phyloP scores from a whole-genome alignment of 1,140 invertebrate species.

The Aethina tumida region DNA sequence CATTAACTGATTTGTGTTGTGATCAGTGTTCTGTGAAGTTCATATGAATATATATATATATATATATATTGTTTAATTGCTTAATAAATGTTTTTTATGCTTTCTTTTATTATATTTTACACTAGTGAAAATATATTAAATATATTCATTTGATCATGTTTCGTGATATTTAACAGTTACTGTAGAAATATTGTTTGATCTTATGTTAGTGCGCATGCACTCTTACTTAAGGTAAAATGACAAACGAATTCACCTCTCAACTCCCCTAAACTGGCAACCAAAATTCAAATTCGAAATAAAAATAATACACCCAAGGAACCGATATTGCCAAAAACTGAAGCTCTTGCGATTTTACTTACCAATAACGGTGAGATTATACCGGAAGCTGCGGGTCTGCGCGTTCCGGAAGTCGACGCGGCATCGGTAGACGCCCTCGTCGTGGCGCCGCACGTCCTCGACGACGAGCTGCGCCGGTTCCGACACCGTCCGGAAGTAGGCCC shows the following conservation, averaged over 20 bases:
- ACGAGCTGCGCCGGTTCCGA: conserved; percentile 63
- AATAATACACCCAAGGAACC: background rate
- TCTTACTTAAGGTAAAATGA: too few species aligned
- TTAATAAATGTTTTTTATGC: too few species aligned
- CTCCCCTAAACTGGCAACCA: conserved; percentile 1
- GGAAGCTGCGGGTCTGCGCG: conserved; percentile 75
- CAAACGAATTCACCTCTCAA: background rate
- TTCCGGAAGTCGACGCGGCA: conserved; percentile 83
- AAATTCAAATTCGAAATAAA: conserved; percentile 1
- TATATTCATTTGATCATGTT: too few species aligned
- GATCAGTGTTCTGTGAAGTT: too few species aligned
- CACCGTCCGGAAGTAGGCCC: conserved; percentile 65
- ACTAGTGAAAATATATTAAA: too few species aligned
- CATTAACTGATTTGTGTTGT: too few species aligned
- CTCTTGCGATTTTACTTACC: conserved; percentile 51
- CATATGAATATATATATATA: too few species aligned
- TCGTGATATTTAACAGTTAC: too few species aligned
- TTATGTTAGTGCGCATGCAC: too few species aligned
- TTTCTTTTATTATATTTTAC: too few species aligned
- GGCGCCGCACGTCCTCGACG: conserved; percentile 65
- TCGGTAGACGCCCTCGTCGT: conserved; percentile 81
- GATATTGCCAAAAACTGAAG: background rate
- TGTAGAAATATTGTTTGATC: too few species aligned
- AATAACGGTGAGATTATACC: conserved; percentile 80
- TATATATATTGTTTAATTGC: too few species aligned